Conservation (phyloP, 2,888 invertebrate species). For the Aelia acuminata region DNA sequence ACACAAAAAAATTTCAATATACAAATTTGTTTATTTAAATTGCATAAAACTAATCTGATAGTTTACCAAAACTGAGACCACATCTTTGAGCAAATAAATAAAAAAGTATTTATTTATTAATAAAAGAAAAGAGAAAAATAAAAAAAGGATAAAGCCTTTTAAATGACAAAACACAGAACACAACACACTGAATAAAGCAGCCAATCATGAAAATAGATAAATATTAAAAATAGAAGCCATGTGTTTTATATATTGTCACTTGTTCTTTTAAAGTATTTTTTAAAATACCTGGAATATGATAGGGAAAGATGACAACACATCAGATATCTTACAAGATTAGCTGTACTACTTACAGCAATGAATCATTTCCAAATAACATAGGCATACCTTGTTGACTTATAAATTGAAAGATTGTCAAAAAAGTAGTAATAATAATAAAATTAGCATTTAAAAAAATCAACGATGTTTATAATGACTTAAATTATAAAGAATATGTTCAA, state of each 20-base stretch:
- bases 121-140: background rate
- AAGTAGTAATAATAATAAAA: background rate
- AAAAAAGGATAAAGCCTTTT: background rate
- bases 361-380: background rate
- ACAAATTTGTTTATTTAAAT: background rate
- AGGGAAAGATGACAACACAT: background rate
- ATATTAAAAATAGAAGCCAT: slow-evolving; percentile 1
- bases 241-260: background rate
- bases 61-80: slow-evolving; percentile 17
- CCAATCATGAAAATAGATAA: background rate
- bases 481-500: background rate
- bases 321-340: background rate
- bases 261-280: slow-evolving; percentile 1
- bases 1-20: no score
- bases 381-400: background rate
- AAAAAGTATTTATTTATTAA: background rate
- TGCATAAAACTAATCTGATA: background rate
- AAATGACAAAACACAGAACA: background rate
- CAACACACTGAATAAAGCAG: background rate
- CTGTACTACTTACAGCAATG: background rate
- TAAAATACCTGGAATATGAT: slow-evolving; percentile 16
- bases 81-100: slow-evolving; percentile 14
- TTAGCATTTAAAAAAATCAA: background rate
- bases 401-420: background rate
- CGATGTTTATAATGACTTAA: background rate